phyloP scores from a whole-genome alignment of 2,797 vertebrate species.

The Gymnodraco acuticeps region DNA sequence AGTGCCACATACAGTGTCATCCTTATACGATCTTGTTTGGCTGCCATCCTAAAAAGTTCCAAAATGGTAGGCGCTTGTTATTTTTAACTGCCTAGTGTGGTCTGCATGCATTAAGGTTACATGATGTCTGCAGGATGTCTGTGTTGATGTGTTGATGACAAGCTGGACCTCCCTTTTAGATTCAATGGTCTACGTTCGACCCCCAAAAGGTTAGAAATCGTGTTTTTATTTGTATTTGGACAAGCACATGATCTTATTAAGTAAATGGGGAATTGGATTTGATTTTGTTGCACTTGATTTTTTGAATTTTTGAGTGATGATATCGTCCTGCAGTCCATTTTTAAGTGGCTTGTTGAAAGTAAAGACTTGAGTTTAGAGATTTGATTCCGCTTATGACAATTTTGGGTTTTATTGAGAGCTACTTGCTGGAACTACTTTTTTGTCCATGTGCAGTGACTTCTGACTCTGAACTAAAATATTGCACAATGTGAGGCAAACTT shows the following conservation, averaged over 20 bases:
- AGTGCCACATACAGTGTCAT: neutral
- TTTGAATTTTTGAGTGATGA: neutral
- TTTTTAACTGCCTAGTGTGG: conserved; percentile 7
- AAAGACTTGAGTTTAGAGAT: neutral
- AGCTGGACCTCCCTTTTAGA: conserved; percentile 16
- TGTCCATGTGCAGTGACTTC: neutral
- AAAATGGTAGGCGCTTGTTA: neutral
- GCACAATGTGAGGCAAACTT: too few species aligned
- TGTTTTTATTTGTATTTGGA: neutral
- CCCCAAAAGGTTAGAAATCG: conserved; percentile 6
- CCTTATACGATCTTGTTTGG: conserved; percentile 8
- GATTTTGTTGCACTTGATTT: neutral
- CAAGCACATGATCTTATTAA: neutral
- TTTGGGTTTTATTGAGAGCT: neutral
- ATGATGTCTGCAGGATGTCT: conserved; percentile 5
- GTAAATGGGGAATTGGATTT: neutral
- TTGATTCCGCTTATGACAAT: neutral
- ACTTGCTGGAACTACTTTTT: neutral
- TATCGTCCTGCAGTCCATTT: neutral
- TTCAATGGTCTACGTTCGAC: neutral
- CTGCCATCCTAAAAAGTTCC: conserved; percentile 8
- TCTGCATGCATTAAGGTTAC: neutral
- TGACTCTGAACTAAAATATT: too few species aligned
- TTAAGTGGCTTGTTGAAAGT: neutral
- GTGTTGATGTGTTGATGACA: conserved; percentile 6